These are phyloP conservation scores for Macrobrachium rosenbergii DNA, from an alignment of 1,140 invertebrate species.

Conservation along the genomic window DNA sequence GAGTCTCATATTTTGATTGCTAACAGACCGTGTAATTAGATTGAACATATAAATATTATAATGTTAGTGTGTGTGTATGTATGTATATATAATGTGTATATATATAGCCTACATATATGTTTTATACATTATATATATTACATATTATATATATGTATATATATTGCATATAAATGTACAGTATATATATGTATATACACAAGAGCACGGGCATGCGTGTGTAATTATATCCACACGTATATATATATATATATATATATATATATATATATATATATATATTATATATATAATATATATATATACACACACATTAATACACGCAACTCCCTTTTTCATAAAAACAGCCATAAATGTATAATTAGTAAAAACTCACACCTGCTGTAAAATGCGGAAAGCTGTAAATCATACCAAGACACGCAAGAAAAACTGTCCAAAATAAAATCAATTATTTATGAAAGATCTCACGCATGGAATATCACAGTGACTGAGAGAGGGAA, in stretches of 20 bases:
- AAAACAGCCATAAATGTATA: no score
- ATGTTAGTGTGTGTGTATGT: no score
- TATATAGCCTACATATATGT: no score
- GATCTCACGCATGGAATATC: no score
- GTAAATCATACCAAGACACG: no score
- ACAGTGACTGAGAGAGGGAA: no score
- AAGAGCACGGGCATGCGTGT: background rate
- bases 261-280: background rate
- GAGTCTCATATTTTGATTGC: background rate
- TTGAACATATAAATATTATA: background rate
- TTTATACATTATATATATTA: no score
- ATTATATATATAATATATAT: conserved; percentile 1
- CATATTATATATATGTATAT: conserved; percentile 9
- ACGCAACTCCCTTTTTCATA: background rate
- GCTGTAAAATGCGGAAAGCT: no score
- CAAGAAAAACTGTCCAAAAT: no score
- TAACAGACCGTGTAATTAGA: background rate
- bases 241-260: conserved; percentile 7
- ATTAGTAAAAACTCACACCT: no score
- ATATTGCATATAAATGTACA: no score
- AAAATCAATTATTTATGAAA: no score
- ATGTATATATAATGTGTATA: conserved; percentile 26
- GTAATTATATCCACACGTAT: background rate
- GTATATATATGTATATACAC: conserved; percentile 11
- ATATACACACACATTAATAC: background rate